A percentile compares a stretch with the other conserved stretches of the same genome.
Conservation (phyloP, 2,113 vertebrate species). For the Trematomus loennbergii region DNA sequence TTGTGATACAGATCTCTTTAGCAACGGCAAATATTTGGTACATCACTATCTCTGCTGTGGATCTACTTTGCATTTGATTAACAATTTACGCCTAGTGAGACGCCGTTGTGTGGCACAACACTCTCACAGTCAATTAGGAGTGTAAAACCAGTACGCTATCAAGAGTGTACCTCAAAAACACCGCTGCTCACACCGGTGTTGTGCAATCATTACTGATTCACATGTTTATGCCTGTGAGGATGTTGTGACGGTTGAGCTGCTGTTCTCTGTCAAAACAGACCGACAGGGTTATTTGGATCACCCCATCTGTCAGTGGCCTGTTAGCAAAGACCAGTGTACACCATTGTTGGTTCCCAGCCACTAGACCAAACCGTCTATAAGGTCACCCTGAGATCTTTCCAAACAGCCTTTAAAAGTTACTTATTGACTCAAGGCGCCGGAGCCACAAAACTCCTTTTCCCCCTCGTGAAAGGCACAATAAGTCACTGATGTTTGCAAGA, state of each 20-base stretch:
- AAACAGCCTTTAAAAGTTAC: slow-evolving; percentile 60
- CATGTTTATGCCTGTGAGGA: slow-evolving; percentile 56
- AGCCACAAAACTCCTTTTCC: slow-evolving; percentile 45
- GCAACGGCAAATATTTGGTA: slow-evolving; percentile 32
- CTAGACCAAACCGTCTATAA: slow-evolving; percentile 34
- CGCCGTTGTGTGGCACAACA: neutral
- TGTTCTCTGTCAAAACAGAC: slow-evolving; percentile 69
- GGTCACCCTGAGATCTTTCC: slow-evolving; percentile 59
- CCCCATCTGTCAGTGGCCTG: slow-evolving; percentile 65
- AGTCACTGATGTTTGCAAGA: slow-evolving; percentile 61
- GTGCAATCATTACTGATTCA: slow-evolving; percentile 25
- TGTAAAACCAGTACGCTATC: neutral
- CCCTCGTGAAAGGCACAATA: slow-evolving; percentile 45
- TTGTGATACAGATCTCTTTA: slow-evolving; percentile 45
- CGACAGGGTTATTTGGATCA: slow-evolving; percentile 55
- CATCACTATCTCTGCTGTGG: slow-evolving; percentile 3
- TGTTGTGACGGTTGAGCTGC: slow-evolving; percentile 62
- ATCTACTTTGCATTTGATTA: slow-evolving; percentile 25
- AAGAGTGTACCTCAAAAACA: slow-evolving; percentile 3
- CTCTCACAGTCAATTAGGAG: slow-evolving; percentile 10
- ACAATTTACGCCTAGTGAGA: slow-evolving; percentile 19
- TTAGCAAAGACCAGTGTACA: slow-evolving; percentile 42
- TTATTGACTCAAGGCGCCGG: slow-evolving; percentile 50
- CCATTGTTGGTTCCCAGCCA: slow-evolving; percentile 44
- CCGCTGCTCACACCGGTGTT: slow-evolving; percentile 37